A percentile compares a stretch with the other conserved stretches of the same genome.
Evolutionary conservation across 2,797 vertebrate species (phyloP).

Genomic region (Bradypodion pumilum): DNA sequence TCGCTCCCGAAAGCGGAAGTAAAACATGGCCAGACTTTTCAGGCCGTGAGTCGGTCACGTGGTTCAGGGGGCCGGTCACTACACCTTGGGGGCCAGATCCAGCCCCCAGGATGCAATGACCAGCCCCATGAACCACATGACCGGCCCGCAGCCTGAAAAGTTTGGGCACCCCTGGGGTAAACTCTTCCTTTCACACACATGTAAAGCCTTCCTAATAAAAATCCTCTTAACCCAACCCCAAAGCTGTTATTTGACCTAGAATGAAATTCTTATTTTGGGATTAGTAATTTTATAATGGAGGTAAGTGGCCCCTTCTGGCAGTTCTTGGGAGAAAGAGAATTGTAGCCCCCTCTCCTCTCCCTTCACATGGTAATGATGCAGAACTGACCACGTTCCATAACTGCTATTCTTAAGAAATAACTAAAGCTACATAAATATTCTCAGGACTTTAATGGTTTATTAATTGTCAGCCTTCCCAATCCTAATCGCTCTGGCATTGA

Average conservation of each 20-base stretch:
- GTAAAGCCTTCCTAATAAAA: neutral
- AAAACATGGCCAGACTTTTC: too few relatives aligned
- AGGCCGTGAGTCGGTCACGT: too few relatives aligned
- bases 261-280: neutral
- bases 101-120: too few relatives aligned
- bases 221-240: neutral
- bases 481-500: too few relatives aligned
- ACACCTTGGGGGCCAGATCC: too few relatives aligned
- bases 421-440: neutral
- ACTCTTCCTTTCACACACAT: neutral
- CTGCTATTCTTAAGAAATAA: neutral
- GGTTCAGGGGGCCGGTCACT: too few relatives aligned
- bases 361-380: neutral
- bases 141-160: too few relatives aligned
- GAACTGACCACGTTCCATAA: too few relatives aligned
- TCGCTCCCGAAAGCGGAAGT: too few relatives aligned
- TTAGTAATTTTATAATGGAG: neutral
- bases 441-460: neutral
- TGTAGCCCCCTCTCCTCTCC: neutral
- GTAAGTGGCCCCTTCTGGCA: neutral
- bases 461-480: neutral
- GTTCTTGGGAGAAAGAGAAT: neutral
- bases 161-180: too few relatives aligned
- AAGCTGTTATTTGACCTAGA: neutral
- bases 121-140: too few relatives aligned